A percentile compares a stretch with the other conserved stretches of the same genome.
Conservation (phyloP, 2,888 invertebrate genomes). For the Spodoptera littoralis region DNA sequence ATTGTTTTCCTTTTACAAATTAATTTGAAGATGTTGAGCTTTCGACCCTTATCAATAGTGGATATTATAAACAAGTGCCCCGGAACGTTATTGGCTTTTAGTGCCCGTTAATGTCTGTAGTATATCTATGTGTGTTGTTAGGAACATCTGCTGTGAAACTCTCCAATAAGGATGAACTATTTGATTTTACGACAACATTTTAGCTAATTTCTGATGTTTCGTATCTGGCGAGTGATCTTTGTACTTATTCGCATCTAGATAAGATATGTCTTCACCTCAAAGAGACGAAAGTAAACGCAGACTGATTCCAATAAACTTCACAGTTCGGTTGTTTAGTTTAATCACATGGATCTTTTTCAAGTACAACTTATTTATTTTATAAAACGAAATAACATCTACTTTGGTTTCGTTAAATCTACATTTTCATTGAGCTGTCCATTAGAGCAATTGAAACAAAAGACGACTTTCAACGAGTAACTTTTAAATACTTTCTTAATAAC, state of each 20-base stretch:
- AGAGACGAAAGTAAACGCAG: conserved; percentile 9
- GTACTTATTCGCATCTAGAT: neutral
- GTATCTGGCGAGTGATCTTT: neutral
- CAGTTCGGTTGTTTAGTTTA: conserved; percentile 2
- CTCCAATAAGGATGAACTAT: conserved; percentile 31
- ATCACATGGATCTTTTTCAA: conserved; percentile 26
- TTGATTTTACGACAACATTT: conserved; percentile 26
- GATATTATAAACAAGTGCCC: conserved; percentile 52
- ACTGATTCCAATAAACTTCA: conserved; percentile 15
- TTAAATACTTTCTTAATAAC: conserved; percentile 30
- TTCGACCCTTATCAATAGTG: conserved; percentile 58
- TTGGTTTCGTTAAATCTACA: conserved; percentile 36
- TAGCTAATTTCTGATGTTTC: conserved; percentile 11
- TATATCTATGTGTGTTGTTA: conserved; percentile 34
- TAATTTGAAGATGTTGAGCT: conserved; percentile 31
- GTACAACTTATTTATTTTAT: conserved; percentile 14
- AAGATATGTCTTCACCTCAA: neutral
- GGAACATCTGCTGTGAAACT: conserved; percentile 42
- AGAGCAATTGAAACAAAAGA: conserved; percentile 35
- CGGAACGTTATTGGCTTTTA: conserved; percentile 51
- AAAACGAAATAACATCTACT: conserved; percentile 28
- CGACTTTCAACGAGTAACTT: conserved; percentile 35
- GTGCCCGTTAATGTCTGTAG: conserved; percentile 26
- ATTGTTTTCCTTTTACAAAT: conserved; percentile 33
- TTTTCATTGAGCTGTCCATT: conserved; percentile 40